Base-by-base conservation (phyloP, 2,797 vertebrate genomes). In the Labeo calbasu region DNA sequence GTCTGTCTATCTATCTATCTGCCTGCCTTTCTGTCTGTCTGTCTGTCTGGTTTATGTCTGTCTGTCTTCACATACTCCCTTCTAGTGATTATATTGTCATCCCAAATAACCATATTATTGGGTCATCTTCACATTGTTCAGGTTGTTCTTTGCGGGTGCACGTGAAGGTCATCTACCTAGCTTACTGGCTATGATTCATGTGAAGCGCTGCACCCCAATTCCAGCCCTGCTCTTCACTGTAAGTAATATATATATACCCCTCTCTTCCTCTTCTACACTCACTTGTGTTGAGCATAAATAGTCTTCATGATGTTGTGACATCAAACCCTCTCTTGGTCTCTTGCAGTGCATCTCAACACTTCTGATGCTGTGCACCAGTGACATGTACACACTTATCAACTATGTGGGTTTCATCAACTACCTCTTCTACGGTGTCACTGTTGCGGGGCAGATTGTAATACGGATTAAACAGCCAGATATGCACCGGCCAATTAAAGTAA, bases 371-470 rank as follows among this genome's bases (percentile, higher is more conserved):
- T 97, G 97, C 92, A 98, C 97, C 88, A 97, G 96, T 12, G 97
- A 98, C 93, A 98, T 98, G 91, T 98, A 98, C 95, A 97, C 97
- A 0, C 96, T 98, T 84, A 98, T 98, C 92, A 98, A 97, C 94
- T 98, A 98, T 0, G 97, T 98, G 85, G 97, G 97, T 76, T 98
- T 98, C 93, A 98, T 98, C 94, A 98, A 98, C 95, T 98, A 98
- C 94, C 95, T 98, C 91, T 98, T 98, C 92, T 98, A 98, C 0
- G 97, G 97, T 17, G 96, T 98, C 86, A 97, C 97, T 1, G 93
- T 98, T 1, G 97, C 97, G 1, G 97, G 97, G 86, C 97, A 97
- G 94, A 96, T 98, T 43, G 97, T 97, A 19, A 94, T 98, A 82
- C 95, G 97, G 28, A 90, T 95, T 87, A 96, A 93, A 89, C 92